A percentile compares a stretch with the other conserved stretches of the same genome.
Conservation (phyloP, 2,888 invertebrate species). For the Colostygia pectinataria region DNA sequence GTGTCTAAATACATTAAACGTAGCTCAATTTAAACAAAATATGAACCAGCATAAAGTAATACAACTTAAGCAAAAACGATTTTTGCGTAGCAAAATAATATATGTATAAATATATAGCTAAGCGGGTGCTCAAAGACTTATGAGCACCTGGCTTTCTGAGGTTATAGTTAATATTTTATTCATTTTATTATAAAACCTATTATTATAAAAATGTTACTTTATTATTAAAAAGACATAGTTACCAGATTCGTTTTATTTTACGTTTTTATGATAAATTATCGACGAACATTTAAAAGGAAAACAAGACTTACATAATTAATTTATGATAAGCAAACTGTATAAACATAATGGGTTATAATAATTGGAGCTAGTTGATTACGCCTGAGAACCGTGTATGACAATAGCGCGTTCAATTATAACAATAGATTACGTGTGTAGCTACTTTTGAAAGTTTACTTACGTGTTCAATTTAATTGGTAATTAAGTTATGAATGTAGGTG, state of each 20-base stretch:
- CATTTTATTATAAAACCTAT: too few relatives aligned
- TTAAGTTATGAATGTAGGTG: slow-evolving; percentile 17
- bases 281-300: slow-evolving; percentile 1
- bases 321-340: slow-evolving; percentile 14
- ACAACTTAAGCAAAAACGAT: too few relatives aligned
- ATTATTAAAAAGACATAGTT: too few relatives aligned
- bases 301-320: slow-evolving; percentile 12
- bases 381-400: slow-evolving; percentile 28
- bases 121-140: too few relatives aligned
- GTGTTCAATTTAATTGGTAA: slow-evolving; percentile 18
- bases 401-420: slow-evolving; percentile 25
- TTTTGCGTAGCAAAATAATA: background rate
- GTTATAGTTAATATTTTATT: too few relatives aligned
- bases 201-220: too few relatives aligned
- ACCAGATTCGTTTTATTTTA: background rate
- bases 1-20: slow-evolving; percentile 21
- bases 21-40: slow-evolving; percentile 8
- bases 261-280: background rate
- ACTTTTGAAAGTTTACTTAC: slow-evolving; percentile 27
- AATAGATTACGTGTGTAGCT: slow-evolving; percentile 27
- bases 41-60: background rate
- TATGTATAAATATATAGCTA: too few relatives aligned
- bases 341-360: slow-evolving; percentile 22
- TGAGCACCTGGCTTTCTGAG: too few relatives aligned
- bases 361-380: slow-evolving; percentile 20